Evolutionary conservation across 2,113 vertebrate species (phyloP).

Genomic region (Aphyosemion australe): DNA sequence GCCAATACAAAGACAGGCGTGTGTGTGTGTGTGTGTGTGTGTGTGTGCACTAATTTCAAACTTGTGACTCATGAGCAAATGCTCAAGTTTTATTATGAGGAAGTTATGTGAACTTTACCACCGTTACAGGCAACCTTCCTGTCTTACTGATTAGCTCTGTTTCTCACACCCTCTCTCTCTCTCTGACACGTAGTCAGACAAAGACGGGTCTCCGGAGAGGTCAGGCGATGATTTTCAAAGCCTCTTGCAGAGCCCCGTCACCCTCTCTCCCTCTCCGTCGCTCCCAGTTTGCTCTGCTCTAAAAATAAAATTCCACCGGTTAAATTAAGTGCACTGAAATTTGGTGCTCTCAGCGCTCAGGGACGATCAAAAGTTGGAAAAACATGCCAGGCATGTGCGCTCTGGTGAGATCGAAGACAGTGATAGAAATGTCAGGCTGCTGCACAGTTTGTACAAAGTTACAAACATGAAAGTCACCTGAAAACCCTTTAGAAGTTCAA

Average conservation of each 20-base stretch:
- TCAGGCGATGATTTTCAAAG: constrained; percentile 27
- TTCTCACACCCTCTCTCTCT: constrained; percentile 1
- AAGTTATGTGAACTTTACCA: constrained; percentile 19
- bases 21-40: background rate
- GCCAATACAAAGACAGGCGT: background rate
- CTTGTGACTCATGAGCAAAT: background rate
- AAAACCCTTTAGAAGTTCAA: constrained; percentile 17
- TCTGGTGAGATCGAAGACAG: constrained; percentile 28
- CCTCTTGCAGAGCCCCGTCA: background rate
- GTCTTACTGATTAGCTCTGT: constrained; percentile 1
- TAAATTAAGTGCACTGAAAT: constrained; percentile 75
- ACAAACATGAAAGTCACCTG: constrained; percentile 2
- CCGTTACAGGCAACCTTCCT: constrained; percentile 12
- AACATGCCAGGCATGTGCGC: constrained; percentile 15
- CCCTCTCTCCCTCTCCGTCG: constrained; percentile 16
- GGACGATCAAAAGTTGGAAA: constrained; percentile 51
- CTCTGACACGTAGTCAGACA: constrained; percentile 4
- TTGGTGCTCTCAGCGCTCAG: constrained; percentile 28
- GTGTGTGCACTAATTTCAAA: background rate
- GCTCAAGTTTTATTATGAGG: constrained; percentile 9
- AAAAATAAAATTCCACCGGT: constrained; percentile 76
- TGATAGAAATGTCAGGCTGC: constrained; percentile 25
- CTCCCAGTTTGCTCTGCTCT: constrained; percentile 46
- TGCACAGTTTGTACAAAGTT: constrained; percentile 19
- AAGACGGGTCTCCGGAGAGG: constrained; percentile 24